Conservation (phyloP, 2,888 invertebrate genomes). For the Leptura quadrifasciata region DNA sequence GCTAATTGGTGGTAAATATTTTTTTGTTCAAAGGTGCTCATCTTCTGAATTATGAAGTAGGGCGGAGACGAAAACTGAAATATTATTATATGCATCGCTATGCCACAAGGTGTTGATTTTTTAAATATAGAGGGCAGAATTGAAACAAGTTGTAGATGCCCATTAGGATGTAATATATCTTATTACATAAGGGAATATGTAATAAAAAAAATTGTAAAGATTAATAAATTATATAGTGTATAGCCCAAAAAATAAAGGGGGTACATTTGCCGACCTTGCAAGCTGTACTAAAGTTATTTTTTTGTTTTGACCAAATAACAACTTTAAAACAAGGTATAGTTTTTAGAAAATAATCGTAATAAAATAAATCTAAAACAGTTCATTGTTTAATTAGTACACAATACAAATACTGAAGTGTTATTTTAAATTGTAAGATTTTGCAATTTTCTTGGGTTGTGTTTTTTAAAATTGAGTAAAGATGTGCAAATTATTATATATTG, state of each 20-base stretch:
- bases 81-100: not conserved
- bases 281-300: no score
- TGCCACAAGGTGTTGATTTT: slow-evolving; percentile 3
- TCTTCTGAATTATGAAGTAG: slow-evolving; percentile 3
- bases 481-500: no score
- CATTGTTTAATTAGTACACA: no score
- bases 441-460: no score
- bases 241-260: not conserved
- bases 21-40: not conserved
- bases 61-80: not conserved
- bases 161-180: not conserved
- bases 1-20: not conserved
- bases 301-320: no score
- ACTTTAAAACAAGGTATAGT: no score
- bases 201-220: not conserved
- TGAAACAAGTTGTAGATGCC: not conserved
- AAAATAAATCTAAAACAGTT: no score
- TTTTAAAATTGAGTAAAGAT: no score
- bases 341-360: no score
- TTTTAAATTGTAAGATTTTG: no score
- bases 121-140: not conserved
- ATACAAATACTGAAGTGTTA: no score
- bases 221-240: not conserved
- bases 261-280: no score
- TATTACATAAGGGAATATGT: not conserved